A percentile compares a stretch with the other conserved stretches of the same genome.
phyloP scores from a whole-genome alignment of 2,113 vertebrate genomes.

The Ibidorhyncha struthersii region DNA sequence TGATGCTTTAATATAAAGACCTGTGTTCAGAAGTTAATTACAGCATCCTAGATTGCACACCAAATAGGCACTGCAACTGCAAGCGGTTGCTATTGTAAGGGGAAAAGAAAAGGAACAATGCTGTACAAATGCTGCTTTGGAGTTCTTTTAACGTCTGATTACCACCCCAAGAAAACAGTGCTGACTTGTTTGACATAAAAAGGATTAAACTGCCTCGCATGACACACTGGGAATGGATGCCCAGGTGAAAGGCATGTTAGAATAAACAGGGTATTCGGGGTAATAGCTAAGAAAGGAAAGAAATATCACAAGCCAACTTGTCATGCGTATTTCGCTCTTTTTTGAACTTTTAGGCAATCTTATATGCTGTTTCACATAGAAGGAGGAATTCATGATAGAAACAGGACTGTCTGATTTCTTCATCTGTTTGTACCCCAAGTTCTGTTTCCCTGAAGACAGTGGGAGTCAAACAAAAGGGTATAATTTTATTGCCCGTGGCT shows the following conservation, averaged over 20 bases:
- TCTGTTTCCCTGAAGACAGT: neutral
- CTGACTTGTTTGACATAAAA: neutral
- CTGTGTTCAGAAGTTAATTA: constrained; percentile 67
- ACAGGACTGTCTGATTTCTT: neutral
- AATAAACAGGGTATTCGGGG: neutral
- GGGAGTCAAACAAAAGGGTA: neutral
- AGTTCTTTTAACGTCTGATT: constrained; percentile 23
- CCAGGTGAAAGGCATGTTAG: neutral
- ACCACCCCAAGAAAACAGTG: neutral
- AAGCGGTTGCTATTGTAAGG: constrained; percentile 37
- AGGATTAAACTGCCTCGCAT: neutral
- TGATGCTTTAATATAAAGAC: constrained; percentile 64
- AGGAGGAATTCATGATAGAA: neutral
- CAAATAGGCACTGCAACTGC: constrained; percentile 17
- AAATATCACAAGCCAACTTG: neutral
- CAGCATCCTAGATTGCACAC: constrained; percentile 6
- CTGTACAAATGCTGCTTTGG: neutral
- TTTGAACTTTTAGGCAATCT: neutral
- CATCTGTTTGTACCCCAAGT: neutral
- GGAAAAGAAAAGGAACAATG: constrained; percentile 30
- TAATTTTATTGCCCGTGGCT: neutral
- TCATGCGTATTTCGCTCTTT: neutral
- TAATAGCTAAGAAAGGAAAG: neutral
- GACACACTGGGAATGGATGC: neutral
- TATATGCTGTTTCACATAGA: neutral